Conservation (phyloP, 2,888 invertebrate genomes). For the Leucophenga maculata region DNA sequence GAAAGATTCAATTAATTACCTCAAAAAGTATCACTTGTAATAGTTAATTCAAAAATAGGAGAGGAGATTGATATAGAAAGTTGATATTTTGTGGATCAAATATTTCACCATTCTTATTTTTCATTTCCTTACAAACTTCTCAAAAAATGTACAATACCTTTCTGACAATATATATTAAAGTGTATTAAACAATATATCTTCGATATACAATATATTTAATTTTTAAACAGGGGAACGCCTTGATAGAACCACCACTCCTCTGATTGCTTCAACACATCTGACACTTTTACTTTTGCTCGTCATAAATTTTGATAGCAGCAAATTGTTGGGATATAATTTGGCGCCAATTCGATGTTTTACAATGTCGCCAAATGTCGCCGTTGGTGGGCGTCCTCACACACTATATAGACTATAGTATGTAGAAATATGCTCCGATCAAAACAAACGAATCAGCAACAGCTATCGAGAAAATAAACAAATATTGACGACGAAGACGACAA, state of each 20-base stretch:
- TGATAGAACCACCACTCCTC: constrained; percentile 11
- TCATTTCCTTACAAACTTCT: too few species aligned
- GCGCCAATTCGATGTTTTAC: constrained; percentile 59
- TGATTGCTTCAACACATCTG: constrained; percentile 34
- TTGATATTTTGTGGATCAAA: too few species aligned
- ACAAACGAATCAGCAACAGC: background rate
- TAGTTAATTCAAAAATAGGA: too few species aligned
- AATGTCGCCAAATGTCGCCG: constrained; percentile 30
- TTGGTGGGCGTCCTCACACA: background rate
- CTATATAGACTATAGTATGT: background rate
- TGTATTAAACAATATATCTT: constrained; percentile 19
- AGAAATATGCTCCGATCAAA: background rate
- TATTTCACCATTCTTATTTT: too few species aligned
- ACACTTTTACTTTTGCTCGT: constrained; percentile 33
- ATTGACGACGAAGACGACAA: too few species aligned
- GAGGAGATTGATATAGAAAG: too few species aligned
- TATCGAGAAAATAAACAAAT: background rate
- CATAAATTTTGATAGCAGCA: constrained; percentile 47
- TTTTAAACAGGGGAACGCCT: constrained; percentile 23
- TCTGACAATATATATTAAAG: too few species aligned
- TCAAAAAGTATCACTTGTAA: too few species aligned
- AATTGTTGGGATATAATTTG: constrained; percentile 53
- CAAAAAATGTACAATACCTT: too few species aligned
- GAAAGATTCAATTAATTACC: too few species aligned
- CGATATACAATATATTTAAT: constrained; percentile 32